phyloP scores from a whole-genome alignment of 2,888 invertebrate genomes.

The Philaethria dido region DNA sequence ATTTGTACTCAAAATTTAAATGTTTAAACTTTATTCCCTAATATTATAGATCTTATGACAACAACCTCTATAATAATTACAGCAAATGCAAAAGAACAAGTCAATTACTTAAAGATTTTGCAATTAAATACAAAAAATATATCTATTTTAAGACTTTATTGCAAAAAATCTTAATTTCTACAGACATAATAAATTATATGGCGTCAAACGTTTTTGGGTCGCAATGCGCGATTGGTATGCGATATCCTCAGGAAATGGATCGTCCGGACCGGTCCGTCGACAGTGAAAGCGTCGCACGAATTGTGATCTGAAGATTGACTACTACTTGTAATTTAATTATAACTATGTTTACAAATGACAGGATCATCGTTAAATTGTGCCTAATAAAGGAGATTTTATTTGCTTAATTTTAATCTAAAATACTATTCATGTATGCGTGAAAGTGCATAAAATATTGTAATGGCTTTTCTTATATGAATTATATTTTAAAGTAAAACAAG shows the following conservation, averaged over 20 bases:
- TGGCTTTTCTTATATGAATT: conserved; percentile 10
- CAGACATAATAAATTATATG: conserved; percentile 20
- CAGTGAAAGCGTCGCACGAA: conserved; percentile 60
- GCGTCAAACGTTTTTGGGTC: conserved; percentile 24
- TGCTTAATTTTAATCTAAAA: conserved; percentile 2
- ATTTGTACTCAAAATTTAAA: not conserved
- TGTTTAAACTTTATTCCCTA: not conserved
- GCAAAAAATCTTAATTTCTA: conserved; percentile 11
- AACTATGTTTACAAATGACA: conserved; percentile 15
- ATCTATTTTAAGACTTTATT: not conserved
- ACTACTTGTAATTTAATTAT: conserved; percentile 27
- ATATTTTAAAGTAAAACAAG: conserved; percentile 9
- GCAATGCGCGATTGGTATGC: conserved; percentile 36
- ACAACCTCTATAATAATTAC: not conserved
- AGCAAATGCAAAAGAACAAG: not conserved
- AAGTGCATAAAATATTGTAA: conserved; percentile 17
- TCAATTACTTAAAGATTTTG: not conserved
- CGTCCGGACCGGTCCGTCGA: conserved; percentile 53
- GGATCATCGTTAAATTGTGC: not conserved
- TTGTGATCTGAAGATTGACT: conserved; percentile 37
- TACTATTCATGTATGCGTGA: conserved; percentile 16
- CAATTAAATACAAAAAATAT: not conserved
- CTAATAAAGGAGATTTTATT: conserved; percentile 2
- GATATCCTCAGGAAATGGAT: conserved; percentile 52
- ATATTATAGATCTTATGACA: not conserved